Conservation (phyloP, 2,888 invertebrate species). For the Luperina nickerlii region DNA sequence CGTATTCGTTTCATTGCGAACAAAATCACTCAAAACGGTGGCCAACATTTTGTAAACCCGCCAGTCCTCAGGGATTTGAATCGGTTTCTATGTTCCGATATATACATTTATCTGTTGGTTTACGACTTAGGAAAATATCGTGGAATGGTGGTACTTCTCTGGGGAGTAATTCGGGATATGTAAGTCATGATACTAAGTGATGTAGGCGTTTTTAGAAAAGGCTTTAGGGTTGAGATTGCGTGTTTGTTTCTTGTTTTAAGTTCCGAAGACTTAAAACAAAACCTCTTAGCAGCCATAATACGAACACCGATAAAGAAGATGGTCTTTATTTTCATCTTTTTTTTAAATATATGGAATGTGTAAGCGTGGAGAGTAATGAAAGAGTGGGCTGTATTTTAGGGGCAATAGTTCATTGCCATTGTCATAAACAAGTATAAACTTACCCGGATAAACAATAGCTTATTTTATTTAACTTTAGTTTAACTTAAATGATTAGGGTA, state of each 20-base stretch:
- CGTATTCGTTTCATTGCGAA: conserved; percentile 58
- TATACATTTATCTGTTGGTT: conserved; percentile 66
- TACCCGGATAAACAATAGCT: too few species aligned
- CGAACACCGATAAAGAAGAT: background rate
- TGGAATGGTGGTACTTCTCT: conserved; percentile 52
- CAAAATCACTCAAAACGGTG: conserved; percentile 56
- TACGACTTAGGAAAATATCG: conserved; percentile 67
- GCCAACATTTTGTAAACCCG: conserved; percentile 55
- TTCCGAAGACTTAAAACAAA: too few species aligned
- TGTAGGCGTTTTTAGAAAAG: conserved; percentile 57
- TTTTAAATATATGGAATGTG: background rate
- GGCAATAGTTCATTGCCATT: background rate
- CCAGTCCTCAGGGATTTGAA: conserved; percentile 56
- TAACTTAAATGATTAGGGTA: too few species aligned
- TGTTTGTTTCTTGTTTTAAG: conserved; percentile 25
- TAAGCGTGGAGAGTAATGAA: background rate
- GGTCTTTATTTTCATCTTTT: background rate
- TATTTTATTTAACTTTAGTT: too few species aligned
- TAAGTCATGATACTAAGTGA: conserved; percentile 68
- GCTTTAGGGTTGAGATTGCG: conserved; percentile 40
- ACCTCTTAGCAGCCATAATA: background rate
- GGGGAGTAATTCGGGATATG: conserved; percentile 63
- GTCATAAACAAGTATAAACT: too few species aligned
- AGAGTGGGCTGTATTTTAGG: background rate
- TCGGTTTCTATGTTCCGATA: conserved; percentile 62